These are phyloP conservation scores for Xenopus tropicalis DNA, from an alignment of 2,113 vertebrate genomes.

Conservation along the genomic window DNA sequence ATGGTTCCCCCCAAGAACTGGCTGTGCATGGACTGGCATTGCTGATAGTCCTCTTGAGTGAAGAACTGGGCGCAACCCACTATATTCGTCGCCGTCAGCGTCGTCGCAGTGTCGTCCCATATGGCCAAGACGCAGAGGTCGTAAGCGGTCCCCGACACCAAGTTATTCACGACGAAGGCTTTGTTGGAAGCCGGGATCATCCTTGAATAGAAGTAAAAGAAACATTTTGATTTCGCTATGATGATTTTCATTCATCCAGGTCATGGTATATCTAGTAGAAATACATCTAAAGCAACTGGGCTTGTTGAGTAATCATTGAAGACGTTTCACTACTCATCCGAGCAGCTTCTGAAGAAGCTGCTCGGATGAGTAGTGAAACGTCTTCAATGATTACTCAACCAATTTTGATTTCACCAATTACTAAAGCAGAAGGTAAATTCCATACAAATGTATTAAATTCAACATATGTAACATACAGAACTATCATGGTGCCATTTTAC, in stretches of 20 bases:
- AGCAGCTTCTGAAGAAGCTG: no score
- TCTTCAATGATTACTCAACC: no score
- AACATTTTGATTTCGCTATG: not conserved
- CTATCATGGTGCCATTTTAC: no score
- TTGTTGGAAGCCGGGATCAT: constrained; percentile 94
- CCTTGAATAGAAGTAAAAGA: constrained; percentile 58
- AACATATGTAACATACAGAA: no score
- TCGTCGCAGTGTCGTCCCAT: constrained; percentile 92
- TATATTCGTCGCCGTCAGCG: constrained; percentile 92
- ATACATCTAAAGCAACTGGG: no score
- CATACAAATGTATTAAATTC: no score
- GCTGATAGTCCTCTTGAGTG: constrained; percentile 86
- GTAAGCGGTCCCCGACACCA: constrained; percentile 90
- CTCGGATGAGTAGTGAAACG: no score
- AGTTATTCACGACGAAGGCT: constrained; percentile 90
- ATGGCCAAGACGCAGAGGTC: constrained; percentile 94
- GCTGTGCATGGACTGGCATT: constrained; percentile 90
- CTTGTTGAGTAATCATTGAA: no score
- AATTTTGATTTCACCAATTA: not conserved
- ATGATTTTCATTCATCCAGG: no score
- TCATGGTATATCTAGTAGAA: no score
- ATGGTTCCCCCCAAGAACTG: constrained; percentile 93
- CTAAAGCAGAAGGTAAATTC: not conserved
- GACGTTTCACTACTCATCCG: no score
- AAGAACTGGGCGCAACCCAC: constrained; percentile 91